Percentiles rank a stretch among this genome's conserved stretches.
Conservation (phyloP, 1,140 invertebrate genomes). For the Planococcus citri region DNA sequence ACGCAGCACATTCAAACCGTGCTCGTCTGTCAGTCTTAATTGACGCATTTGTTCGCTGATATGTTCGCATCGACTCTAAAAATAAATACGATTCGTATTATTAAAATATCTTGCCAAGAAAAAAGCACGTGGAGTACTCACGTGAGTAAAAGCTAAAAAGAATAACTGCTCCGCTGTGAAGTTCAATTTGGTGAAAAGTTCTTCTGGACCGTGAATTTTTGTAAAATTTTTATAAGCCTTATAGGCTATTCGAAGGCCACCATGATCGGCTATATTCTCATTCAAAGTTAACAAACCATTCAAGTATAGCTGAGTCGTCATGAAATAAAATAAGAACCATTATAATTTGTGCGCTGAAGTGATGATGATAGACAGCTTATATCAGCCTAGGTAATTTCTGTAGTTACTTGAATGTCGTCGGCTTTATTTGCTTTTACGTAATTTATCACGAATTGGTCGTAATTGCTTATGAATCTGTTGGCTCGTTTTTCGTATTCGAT, state of each 20-base stretch:
- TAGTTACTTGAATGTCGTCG: too few relatives aligned
- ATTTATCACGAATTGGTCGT: constrained; percentile 43
- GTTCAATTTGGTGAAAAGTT: constrained; percentile 31
- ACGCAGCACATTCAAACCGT: constrained; percentile 59
- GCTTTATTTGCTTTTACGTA: too few relatives aligned
- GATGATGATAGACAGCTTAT: too few relatives aligned
- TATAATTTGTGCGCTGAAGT: neutral
- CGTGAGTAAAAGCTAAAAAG: constrained; percentile 44
- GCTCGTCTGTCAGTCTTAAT: constrained; percentile 35
- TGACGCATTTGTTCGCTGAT: constrained; percentile 6
- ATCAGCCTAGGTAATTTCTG: too few relatives aligned
- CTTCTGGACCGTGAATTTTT: constrained; percentile 40
- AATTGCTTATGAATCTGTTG: constrained; percentile 80
- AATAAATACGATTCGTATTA: neutral
- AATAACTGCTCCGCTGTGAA: constrained; percentile 46
- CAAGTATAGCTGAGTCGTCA: constrained; percentile 30
- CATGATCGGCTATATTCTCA: constrained; percentile 60
- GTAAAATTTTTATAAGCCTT: constrained; percentile 37
- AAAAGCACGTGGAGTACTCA: constrained; percentile 29
- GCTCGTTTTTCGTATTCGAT: constrained; percentile 55
- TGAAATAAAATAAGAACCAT: neutral
- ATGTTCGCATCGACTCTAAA: constrained; percentile 23
- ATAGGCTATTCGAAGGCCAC: constrained; percentile 48
- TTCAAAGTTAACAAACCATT: constrained; percentile 43
- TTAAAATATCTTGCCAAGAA: neutral